Conservation (phyloP, 1,140 invertebrate genomes). For the Neodiprion pinetum region DNA sequence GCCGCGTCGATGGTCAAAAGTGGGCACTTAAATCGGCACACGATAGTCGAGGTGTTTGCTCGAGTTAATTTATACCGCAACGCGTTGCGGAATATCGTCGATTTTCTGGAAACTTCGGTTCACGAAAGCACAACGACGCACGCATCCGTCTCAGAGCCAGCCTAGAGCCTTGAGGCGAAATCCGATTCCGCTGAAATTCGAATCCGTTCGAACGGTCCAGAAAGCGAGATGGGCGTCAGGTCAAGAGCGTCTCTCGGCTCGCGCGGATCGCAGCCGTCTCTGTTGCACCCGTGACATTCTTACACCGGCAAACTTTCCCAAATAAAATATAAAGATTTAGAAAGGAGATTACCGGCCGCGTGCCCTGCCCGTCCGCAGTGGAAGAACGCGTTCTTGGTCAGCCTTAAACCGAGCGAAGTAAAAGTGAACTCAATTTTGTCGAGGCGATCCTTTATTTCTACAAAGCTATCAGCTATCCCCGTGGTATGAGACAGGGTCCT, state of each 20-base stretch:
- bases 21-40: too few species aligned
- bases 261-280: not conserved
- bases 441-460: slow-evolving; percentile 12
- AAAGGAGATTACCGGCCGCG: slow-evolving; percentile 40
- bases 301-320: slow-evolving; percentile 42
- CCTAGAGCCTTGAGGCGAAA: too few species aligned
- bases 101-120: too few species aligned
- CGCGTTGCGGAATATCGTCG: too few species aligned
- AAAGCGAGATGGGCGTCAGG: not conserved
- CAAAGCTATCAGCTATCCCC: too few species aligned
- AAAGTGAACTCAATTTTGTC: slow-evolving; percentile 50
- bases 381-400: slow-evolving; percentile 22
- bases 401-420: slow-evolving; percentile 42
- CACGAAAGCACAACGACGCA: too few species aligned
- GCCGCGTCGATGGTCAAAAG: not conserved
- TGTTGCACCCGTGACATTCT: not conserved
- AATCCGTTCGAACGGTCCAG: not conserved
- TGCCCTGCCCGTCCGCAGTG: not conserved
- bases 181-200: not conserved
- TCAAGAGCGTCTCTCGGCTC: not conserved
- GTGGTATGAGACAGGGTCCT: too few species aligned
- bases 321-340: slow-evolving; percentile 50
- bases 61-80: too few species aligned
- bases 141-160: too few species aligned
- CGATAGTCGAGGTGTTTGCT: too few species aligned